phyloP scores from a whole-genome alignment of 2,113 vertebrate species.

The Pituophis catenifer region DNA sequence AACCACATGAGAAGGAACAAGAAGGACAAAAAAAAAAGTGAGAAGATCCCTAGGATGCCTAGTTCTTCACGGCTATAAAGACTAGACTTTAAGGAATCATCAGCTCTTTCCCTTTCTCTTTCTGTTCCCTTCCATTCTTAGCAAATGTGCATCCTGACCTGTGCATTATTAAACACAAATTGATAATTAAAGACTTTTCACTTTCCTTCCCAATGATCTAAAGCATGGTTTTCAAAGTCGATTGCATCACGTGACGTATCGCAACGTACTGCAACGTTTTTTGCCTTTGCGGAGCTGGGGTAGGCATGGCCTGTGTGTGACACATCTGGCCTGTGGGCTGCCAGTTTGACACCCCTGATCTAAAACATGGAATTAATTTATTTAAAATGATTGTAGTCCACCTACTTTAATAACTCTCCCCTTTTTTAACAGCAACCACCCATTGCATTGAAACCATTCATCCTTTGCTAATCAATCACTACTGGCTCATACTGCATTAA shows the following conservation, averaged over 20 bases:
- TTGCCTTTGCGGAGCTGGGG: too few relatives aligned
- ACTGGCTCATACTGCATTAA: background rate
- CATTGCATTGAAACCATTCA: background rate
- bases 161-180: background rate
- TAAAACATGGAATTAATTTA: background rate
- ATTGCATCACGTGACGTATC: too few relatives aligned
- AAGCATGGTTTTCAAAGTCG: background rate
- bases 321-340: too few relatives aligned
- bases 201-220: background rate
- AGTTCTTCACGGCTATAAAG: background rate
- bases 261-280: too few relatives aligned
- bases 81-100: background rate
- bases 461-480: background rate
- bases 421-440: background rate
- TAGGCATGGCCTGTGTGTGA: too few relatives aligned
- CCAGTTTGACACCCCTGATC: background rate
- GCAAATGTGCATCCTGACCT: background rate
- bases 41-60: background rate
- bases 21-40: background rate
- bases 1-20: background rate
- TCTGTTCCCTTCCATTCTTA: background rate
- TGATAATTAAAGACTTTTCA: background rate
- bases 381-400: background rate
- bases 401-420: background rate
- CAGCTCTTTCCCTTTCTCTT: too few relatives aligned